phyloP scores from a whole-genome alignment of 2,113 vertebrate species.

The Zosterops hypoxanthus region DNA sequence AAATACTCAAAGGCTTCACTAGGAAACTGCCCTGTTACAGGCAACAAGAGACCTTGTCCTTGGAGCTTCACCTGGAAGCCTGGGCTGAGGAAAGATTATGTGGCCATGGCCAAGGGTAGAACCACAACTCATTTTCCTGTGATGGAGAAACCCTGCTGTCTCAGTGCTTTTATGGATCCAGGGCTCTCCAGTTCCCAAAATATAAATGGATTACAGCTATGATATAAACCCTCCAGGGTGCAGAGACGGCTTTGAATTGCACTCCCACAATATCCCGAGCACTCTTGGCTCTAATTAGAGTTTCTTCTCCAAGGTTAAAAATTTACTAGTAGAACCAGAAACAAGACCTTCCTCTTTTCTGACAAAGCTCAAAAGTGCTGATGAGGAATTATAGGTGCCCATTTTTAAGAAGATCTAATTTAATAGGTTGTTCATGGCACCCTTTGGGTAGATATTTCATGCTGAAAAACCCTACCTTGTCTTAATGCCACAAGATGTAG shows the following conservation, averaged over 20 bases:
- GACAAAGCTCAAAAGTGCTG: neutral
- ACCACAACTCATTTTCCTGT: neutral
- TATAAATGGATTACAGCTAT: neutral
- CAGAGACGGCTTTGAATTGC: neutral
- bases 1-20: neutral
- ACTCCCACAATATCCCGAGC: neutral
- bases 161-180: neutral
- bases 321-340: neutral
- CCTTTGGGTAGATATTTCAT: neutral
- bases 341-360: neutral
- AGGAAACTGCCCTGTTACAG: neutral
- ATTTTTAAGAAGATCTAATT: neutral
- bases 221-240: neutral
- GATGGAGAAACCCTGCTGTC: neutral
- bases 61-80: neutral
- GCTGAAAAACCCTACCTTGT: neutral
- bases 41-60: neutral
- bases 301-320: neutral
- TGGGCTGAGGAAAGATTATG: accelerated
- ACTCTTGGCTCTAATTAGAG: neutral
- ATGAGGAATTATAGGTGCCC: neutral
- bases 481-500: neutral
- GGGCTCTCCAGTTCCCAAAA: neutral
- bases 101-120: accelerated
- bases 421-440: neutral